Percentiles rank a stretch among this genome's conserved stretches.
These are phyloP conservation scores for Acanthurus lineatus DNA, from an alignment of 2,797 vertebrate species.

Conservation along the genomic window DNA sequence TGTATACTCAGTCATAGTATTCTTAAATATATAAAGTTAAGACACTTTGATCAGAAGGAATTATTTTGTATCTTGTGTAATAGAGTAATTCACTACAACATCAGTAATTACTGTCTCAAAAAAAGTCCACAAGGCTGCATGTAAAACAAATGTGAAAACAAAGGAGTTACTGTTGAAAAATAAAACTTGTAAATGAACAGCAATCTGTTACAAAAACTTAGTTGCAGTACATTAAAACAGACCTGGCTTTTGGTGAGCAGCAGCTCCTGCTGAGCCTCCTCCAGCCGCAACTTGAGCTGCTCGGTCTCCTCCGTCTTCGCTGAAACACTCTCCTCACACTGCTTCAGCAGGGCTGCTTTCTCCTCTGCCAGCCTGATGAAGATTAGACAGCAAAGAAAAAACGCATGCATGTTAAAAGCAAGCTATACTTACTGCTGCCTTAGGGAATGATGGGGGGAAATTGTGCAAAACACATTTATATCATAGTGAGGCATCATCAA, in stretches of 20 bases:
- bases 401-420: conserved; percentile 4
- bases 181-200: background rate
- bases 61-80: background rate
- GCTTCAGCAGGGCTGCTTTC: conserved; percentile 67
- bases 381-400: conserved; percentile 8
- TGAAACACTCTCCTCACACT: conserved; percentile 78
- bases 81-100: background rate
- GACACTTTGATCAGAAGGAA: background rate
- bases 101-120: background rate
- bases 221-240: background rate
- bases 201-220: background rate
- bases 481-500: background rate
- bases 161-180: background rate
- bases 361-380: conserved; percentile 66
- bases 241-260: conserved; percentile 76
- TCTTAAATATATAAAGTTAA: background rate
- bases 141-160: background rate
- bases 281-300: conserved; percentile 56
- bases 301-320: conserved; percentile 67
- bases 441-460: background rate
- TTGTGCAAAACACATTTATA: background rate
- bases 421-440: background rate
- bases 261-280: conserved; percentile 76
- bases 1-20: background rate
- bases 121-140: background rate